These are phyloP conservation scores for Clepsis dumicolana DNA, from an alignment of 2,888 invertebrate species.

Conservation along the genomic window DNA sequence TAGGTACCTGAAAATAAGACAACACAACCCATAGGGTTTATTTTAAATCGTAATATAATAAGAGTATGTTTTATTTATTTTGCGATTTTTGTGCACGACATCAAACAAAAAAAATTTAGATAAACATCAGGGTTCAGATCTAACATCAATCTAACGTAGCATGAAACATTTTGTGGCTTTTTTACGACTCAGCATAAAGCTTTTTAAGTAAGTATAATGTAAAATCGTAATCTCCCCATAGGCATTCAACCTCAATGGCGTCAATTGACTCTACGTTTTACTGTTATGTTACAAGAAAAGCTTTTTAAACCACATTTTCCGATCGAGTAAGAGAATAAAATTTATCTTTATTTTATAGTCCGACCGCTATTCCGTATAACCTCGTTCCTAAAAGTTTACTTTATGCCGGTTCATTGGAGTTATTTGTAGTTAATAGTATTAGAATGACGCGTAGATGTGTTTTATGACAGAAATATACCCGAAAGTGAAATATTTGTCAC, in stretches of 20 bases:
- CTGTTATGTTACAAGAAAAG: conserved; percentile 13
- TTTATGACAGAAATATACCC: too few species aligned
- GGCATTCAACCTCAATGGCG: not conserved
- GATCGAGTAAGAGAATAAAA: conserved; percentile 8
- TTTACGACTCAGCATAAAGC: not conserved
- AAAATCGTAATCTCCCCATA: not conserved
- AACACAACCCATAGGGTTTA: too few species aligned
- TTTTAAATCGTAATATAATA: too few species aligned
- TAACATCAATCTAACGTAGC: not conserved
- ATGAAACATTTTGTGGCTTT: not conserved
- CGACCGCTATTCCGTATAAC: conserved; percentile 8
- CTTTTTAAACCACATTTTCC: conserved; percentile 27
- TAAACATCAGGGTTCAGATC: not conserved
- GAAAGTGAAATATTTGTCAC: not conserved
- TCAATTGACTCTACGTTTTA: not conserved
- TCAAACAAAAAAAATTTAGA: too few species aligned
- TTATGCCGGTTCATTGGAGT: conserved; percentile 21
- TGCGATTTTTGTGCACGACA: too few species aligned
- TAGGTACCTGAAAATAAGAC: too few species aligned
- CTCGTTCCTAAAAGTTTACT: conserved; percentile 39
- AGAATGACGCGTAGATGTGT: not conserved
- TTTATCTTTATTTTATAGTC: conserved; percentile 36
- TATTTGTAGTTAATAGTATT: conserved; percentile 20
- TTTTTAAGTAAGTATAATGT: conserved; percentile 1
- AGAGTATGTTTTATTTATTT: too few species aligned